A percentile compares a stretch with the other conserved stretches of the same genome.
Evolutionary conservation across 2,113 vertebrate genomes (phyloP).

Genomic region (Pygathrix nemaeus): DNA sequence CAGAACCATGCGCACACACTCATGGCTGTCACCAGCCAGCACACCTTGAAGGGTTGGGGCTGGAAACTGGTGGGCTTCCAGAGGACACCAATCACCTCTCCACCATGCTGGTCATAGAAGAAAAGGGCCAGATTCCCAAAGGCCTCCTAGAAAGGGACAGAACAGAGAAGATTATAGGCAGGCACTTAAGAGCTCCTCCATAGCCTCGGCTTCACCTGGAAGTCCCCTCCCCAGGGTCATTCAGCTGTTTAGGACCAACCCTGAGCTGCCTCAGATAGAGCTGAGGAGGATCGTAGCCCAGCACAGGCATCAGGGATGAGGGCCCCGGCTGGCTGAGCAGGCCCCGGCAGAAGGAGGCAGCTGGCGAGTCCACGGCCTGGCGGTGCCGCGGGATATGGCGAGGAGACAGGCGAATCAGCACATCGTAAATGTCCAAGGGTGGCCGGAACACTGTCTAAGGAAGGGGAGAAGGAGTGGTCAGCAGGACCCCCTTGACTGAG

Average conservation of each 20-base stretch:
- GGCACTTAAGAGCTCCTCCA: not conserved
- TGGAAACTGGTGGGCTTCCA: conserved; percentile 95
- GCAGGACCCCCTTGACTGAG: not conserved
- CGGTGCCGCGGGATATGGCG: conserved; percentile 91
- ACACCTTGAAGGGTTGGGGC: conserved; percentile 93
- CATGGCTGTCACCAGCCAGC: not conserved
- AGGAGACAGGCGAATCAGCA: conserved; percentile 91
- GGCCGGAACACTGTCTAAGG: conserved; percentile 92
- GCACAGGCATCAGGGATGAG: conserved; percentile 87
- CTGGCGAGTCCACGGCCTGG: conserved; percentile 88
- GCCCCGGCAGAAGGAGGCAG: conserved; percentile 86
- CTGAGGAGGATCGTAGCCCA: conserved; percentile 93
- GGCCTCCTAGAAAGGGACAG: conserved; percentile 85
- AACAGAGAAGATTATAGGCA: not conserved
- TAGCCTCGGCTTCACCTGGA: not conserved
- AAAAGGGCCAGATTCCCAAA: conserved; percentile 94
- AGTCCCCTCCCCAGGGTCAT: not conserved
- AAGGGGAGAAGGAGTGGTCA: not conserved
- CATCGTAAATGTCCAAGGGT: conserved; percentile 93
- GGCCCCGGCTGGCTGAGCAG: conserved; percentile 46
- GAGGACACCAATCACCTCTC: conserved; percentile 93
- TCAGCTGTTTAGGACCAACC: conserved; percentile 81
- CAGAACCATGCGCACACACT: not conserved
- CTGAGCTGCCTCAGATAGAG: conserved; percentile 92
- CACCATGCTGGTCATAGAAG: conserved; percentile 94